These are phyloP conservation scores for Acanthosepion lycidas DNA, from an alignment of 2,888 invertebrate genomes.

Conservation along the genomic window DNA sequence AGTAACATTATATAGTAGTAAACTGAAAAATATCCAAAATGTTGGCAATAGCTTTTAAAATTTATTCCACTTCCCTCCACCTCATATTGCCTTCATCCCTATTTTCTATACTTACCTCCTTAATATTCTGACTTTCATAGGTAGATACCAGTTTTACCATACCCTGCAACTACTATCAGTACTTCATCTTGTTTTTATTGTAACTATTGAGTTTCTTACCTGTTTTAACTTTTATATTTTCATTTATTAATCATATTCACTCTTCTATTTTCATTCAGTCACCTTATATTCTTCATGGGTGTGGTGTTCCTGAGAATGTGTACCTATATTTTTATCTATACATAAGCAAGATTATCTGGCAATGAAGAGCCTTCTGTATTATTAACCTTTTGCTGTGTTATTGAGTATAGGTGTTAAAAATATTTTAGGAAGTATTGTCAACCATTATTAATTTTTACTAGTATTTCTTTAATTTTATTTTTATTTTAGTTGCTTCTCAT, in stretches of 20 bases:
- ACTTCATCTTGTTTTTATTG: neutral
- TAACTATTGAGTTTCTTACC: neutral
- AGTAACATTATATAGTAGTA: neutral
- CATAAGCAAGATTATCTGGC: neutral
- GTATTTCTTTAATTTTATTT: too few species aligned
- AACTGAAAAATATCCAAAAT: conserved; percentile 6
- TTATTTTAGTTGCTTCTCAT: too few species aligned
- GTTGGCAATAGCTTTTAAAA: neutral
- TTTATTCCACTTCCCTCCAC: neutral
- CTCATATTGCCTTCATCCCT: neutral
- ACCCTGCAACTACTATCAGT: neutral
- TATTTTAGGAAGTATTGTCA: too few species aligned
- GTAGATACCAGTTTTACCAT: neutral
- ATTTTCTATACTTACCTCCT: neutral
- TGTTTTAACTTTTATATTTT: neutral
- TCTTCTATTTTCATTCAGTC: neutral
- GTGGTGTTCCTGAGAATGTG: neutral
- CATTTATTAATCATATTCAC: too few species aligned
- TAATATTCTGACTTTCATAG: neutral
- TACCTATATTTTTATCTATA: neutral
- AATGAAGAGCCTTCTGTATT: neutral
- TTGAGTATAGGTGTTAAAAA: too few species aligned
- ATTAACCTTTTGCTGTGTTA: too few species aligned
- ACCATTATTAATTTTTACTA: too few species aligned
- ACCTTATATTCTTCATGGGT: neutral